Conservation (phyloP, 2,797 vertebrate species). For the Ctenosaura bakeri region DNA sequence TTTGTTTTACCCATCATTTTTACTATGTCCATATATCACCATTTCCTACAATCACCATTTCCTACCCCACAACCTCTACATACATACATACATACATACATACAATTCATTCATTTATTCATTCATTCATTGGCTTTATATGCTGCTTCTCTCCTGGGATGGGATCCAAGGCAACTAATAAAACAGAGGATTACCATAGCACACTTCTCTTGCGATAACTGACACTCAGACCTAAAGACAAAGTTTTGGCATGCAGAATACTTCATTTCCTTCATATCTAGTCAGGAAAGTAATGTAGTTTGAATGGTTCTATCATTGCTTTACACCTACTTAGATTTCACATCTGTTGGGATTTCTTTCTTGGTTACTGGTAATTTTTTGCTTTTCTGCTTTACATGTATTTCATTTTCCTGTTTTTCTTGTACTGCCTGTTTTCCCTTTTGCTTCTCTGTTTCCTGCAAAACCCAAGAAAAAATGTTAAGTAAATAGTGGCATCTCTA, state of each 20-base stretch:
- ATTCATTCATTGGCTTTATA: too few relatives aligned
- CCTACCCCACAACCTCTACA: too few relatives aligned
- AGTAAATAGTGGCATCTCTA: conserved; percentile 3
- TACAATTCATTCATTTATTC: too few relatives aligned
- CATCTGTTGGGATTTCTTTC: conserved; percentile 88
- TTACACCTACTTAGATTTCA: conserved; percentile 88
- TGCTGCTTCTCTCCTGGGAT: too few relatives aligned
- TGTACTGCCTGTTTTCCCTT: conserved; percentile 86
- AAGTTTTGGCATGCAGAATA: neutral
- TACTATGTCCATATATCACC: neutral
- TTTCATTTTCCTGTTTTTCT: conserved; percentile 88
- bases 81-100: too few relatives aligned
- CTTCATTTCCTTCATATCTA: neutral
- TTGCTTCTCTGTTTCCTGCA: conserved; percentile 92
- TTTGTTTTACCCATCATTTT: neutral
- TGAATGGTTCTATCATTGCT: neutral
- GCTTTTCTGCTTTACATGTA: conserved; percentile 87
- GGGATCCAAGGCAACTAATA: too few relatives aligned
- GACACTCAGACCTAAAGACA: neutral
- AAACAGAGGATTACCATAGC: neutral
- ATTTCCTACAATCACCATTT: too few relatives aligned
- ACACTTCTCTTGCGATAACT: neutral
- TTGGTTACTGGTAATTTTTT: conserved; percentile 88
- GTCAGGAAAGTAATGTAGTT: neutral
- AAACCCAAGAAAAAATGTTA: neutral